Evolutionary conservation across 1,140 invertebrate genomes (phyloP).

Genomic region (Cecropterus lyciades): DNA sequence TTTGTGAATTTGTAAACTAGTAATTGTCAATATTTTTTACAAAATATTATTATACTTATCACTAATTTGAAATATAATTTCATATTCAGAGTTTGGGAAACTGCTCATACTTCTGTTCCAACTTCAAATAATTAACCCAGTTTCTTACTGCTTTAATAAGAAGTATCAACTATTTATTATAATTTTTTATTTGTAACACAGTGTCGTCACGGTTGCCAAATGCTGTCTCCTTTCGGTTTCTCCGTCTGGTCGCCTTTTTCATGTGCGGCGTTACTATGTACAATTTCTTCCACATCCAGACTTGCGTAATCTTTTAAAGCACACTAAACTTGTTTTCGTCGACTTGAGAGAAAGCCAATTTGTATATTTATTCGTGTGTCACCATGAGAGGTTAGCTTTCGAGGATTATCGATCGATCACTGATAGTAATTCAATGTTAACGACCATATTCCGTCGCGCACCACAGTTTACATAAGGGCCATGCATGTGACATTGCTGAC

Average conservation of each 20-base stretch:
- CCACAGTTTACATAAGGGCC: slow-evolving; percentile 39
- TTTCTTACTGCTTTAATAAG: too few relatives aligned
- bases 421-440: slow-evolving; percentile 22
- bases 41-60: too few relatives aligned
- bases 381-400: slow-evolving; percentile 45
- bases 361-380: slow-evolving; percentile 52
- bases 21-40: too few relatives aligned
- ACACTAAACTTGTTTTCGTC: slow-evolving; percentile 64
- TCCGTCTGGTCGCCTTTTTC: slow-evolving; percentile 57
- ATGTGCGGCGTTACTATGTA: slow-evolving; percentile 49
- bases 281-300: slow-evolving; percentile 65
- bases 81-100: too few relatives aligned
- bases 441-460: slow-evolving; percentile 23
- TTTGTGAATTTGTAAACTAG: too few relatives aligned
- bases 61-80: too few relatives aligned
- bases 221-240: slow-evolving; percentile 62
- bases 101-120: too few relatives aligned
- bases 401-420: slow-evolving; percentile 30
- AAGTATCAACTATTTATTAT: too few relatives aligned
- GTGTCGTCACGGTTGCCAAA: slow-evolving; percentile 40
- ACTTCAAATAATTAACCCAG: too few relatives aligned
- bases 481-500: slow-evolving; percentile 41
- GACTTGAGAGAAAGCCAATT: slow-evolving; percentile 66
- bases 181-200: slow-evolving; percentile 19
- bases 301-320: slow-evolving; percentile 66